Evolutionary conservation across 2,797 vertebrate genomes (phyloP).

Genomic region (Acipenser transmontanus): DNA sequence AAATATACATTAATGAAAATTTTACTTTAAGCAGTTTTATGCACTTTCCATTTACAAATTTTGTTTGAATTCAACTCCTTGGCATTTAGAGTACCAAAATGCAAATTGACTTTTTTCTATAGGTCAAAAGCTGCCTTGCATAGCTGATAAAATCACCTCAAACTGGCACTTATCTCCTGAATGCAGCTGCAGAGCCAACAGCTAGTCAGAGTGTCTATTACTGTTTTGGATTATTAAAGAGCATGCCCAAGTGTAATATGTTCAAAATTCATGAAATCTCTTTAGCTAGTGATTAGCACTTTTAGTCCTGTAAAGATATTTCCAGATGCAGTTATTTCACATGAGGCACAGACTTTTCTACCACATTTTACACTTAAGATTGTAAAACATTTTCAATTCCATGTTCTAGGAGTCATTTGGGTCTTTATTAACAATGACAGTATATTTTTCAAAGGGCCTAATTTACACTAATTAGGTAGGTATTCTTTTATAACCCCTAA

Average conservation of each 20-base stretch:
- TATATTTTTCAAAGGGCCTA: too few relatives aligned
- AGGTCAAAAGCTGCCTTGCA: slow-evolving; percentile 33
- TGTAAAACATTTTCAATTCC: too few relatives aligned
- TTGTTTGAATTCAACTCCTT: slow-evolving; percentile 10
- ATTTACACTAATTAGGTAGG: too few relatives aligned
- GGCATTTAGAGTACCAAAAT: slow-evolving; percentile 40
- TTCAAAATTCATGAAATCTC: slow-evolving; percentile 39
- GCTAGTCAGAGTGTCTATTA: slow-evolving; percentile 26
- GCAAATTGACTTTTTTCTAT: slow-evolving; percentile 33
- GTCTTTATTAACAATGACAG: too few relatives aligned
- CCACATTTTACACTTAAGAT: too few relatives aligned
- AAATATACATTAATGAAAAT: not conserved
- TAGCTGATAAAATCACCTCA: slow-evolving; percentile 47
- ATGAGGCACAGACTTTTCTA: not conserved
- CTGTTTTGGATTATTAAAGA: slow-evolving; percentile 33
- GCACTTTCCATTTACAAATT: slow-evolving; percentile 29
- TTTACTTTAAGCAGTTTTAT: slow-evolving; percentile 4
- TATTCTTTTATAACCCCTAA: too few relatives aligned
- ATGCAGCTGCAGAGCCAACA: slow-evolving; percentile 35
- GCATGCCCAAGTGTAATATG: slow-evolving; percentile 30
- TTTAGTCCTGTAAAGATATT: not conserved
- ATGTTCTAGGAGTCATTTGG: too few relatives aligned
- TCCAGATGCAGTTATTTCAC: not conserved
- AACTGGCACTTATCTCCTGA: slow-evolving; percentile 45
- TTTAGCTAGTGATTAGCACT: slow-evolving; percentile 1